Base-by-base conservation (phyloP, 2,888 invertebrate genomes). In the Aradus depressus region DNA sequence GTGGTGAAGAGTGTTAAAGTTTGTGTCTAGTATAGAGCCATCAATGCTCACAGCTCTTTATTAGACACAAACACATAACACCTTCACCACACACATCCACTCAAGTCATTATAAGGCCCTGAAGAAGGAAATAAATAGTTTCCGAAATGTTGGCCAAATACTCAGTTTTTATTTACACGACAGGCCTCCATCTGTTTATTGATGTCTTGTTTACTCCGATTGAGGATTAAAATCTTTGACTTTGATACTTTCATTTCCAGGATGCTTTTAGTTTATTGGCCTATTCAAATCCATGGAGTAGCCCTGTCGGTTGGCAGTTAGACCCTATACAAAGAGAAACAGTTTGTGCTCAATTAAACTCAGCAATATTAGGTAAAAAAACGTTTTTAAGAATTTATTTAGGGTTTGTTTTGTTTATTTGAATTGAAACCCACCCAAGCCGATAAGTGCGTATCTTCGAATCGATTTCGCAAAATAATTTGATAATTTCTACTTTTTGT, bases 251-350 rank as follows among this genome's bases (percentile, higher is more conserved):
- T 31, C n/a, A 10, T 12, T n/a, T n/a, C n/a, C n/a, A 93, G 86
- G 90, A 96, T 72, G 96, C 96, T 66, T 97, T 96, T 75, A 95
- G 95, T 73, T 77, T 97, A 66, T 75, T 97, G 66, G 96, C 96
- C 43, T 97, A 97, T 72, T 86, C 91, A 62, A 95, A 97, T 74
- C 97, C 96, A 25, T 95, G 92, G 92, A 84, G 82, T 65, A 93
- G 93, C 70, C 95, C 95, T 16, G 84, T 96, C 56, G 93, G 93
- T 55, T 91, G 90, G 85, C 92, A 95, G 70, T 75, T 97, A 63
- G 85, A 92, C 70, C 87, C 95, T n/a, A 79, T 84, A 61, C 87
- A 93, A 66, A 78, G 97, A 63, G 96, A 97, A 72, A 83, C 86
- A 48, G 87, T 96, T 55, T 93, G 92, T 75, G 89, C 90, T 64